Conservation (phyloP, 2,888 invertebrate genomes). For the Norana najaformis region DNA sequence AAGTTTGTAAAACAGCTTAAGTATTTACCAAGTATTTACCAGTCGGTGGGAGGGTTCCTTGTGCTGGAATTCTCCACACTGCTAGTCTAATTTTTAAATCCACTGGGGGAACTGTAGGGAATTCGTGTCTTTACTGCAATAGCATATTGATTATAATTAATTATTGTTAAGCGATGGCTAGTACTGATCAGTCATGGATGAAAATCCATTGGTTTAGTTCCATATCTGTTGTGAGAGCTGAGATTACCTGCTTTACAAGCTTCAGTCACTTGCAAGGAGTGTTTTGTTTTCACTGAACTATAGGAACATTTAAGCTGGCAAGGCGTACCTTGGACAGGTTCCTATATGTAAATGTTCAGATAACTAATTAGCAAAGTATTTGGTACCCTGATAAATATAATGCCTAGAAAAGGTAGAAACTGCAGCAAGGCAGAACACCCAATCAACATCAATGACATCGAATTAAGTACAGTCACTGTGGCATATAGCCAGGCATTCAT, state of each 20-base stretch:
- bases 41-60: not conserved
- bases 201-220: too few species aligned
- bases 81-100: too few species aligned
- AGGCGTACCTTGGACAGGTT: not conserved
- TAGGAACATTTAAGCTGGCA: not conserved
- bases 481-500: too few species aligned
- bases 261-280: too few species aligned
- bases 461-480: too few species aligned
- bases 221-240: not conserved
- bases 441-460: too few species aligned
- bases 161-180: too few species aligned
- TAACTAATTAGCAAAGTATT: not conserved
- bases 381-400: not conserved
- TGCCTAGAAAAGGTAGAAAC: not conserved
- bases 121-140: too few species aligned
- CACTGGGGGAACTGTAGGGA: too few species aligned
- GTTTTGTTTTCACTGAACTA: not conserved
- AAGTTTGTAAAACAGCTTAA: not conserved
- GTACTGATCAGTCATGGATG: not conserved
- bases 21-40: not conserved
- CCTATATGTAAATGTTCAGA: not conserved
- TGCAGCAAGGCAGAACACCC: too few species aligned
- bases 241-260: not conserved
- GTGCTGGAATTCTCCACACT: not conserved
- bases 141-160: too few species aligned